Evolutionary conservation across 2,797 vertebrate genomes (phyloP).

Genomic region (Lepidocolaptes lacrymiger): DNA sequence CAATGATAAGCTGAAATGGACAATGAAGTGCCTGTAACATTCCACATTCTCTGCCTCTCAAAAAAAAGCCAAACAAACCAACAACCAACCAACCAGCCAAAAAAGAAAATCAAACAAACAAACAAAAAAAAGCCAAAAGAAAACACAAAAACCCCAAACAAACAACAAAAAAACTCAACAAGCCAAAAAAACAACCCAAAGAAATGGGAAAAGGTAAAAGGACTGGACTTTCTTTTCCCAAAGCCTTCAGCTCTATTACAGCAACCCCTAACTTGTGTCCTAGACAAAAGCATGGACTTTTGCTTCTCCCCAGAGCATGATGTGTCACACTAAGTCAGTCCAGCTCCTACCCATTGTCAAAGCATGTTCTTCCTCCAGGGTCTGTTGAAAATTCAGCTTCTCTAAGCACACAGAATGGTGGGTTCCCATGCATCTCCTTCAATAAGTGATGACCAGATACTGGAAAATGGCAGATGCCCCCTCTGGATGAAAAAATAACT

Average conservation of each 20-base stretch:
- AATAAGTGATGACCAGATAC: not conserved
- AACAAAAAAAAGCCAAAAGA: too few species aligned
- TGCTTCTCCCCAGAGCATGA: not conserved
- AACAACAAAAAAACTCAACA: not conserved
- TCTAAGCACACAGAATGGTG: not conserved
- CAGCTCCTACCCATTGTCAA: not conserved
- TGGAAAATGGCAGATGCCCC: not conserved
- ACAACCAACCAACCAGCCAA: not conserved
- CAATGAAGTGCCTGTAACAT: not conserved
- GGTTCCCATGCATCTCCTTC: not conserved
- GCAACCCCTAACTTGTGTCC: not conserved
- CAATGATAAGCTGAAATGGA: not conserved
- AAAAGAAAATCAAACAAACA: not conserved
- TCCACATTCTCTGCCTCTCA: not conserved
- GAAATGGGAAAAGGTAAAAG: not conserved
- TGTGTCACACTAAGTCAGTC: not conserved
- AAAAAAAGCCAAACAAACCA: not conserved
- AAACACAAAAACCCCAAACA: not conserved
- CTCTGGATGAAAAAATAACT: not conserved
- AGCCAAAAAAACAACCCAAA: too few species aligned
- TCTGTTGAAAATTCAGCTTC: not conserved
- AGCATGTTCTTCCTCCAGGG: not conserved
- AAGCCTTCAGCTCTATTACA: not conserved
- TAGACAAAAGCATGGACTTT: not conserved
- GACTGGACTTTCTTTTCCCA: not conserved